Percentiles rank a stretch among this genome's conserved stretches.
These are phyloP conservation scores for Noctua janthe DNA, from an alignment of 2,888 invertebrate genomes.

Conservation along the genomic window DNA sequence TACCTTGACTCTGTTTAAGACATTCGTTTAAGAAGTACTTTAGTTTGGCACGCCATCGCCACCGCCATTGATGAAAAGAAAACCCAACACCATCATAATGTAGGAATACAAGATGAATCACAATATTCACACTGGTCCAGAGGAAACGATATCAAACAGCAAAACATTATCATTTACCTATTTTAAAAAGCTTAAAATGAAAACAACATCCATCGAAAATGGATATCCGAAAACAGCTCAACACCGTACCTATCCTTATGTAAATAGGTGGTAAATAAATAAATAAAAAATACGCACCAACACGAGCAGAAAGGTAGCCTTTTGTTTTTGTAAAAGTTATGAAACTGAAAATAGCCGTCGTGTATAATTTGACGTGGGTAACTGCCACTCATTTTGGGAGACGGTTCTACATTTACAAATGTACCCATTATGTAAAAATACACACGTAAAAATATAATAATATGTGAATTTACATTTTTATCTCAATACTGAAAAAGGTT, in stretches of 20 bases:
- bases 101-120: neutral
- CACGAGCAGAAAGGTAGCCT: slow-evolving; percentile 12
- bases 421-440: slow-evolving; percentile 32
- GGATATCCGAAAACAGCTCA: slow-evolving; percentile 1
- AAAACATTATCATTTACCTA: neutral
- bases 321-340: slow-evolving; percentile 63
- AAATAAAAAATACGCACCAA: slow-evolving; percentile 12
- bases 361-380: slow-evolving; percentile 59
- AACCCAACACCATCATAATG: neutral
- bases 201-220: slow-evolving; percentile 13
- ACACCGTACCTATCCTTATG: neutral
- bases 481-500: slow-evolving; percentile 7
- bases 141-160: neutral
- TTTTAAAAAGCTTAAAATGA: neutral
- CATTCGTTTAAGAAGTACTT: neutral
- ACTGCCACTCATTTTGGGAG: slow-evolving; percentile 51
- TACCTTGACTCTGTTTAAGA: neutral
- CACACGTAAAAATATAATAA: slow-evolving; percentile 15
- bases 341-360: slow-evolving; percentile 59
- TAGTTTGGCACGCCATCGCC: neutral
- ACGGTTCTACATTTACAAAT: slow-evolving; percentile 36
- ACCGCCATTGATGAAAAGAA: neutral
- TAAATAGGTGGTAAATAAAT: slow-evolving; percentile 28
- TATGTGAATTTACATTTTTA: slow-evolving; percentile 28
- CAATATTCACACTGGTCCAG: neutral